Base-by-base conservation (phyloP, 2,113 vertebrate species). In the Anoplopoma fimbria region DNA sequence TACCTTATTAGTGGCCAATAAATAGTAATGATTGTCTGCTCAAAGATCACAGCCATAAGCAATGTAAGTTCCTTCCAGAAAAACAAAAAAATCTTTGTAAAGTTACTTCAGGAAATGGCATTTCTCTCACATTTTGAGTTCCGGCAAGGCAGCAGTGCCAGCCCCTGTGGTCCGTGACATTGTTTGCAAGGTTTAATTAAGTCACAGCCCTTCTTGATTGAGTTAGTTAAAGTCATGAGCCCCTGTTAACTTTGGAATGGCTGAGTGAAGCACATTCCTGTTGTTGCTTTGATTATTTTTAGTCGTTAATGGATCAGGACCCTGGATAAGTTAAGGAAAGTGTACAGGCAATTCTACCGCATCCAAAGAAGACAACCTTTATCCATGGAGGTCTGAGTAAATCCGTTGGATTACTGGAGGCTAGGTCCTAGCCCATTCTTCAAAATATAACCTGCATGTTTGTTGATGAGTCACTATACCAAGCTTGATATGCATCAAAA, bases 181-280 rank as follows among this genome's bases (percentile, higher is more conserved):
- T 92, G 87, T 91, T 93, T 86, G 75, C 38, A 9, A 77, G 83
- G 90, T 92, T 92, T 93, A 93, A 94, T 94, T 93, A 93, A 93
- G 82, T 92, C 84, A 61, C 74, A 88, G 82, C 80, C 65, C 83
- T 85, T 89, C 68, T 84, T 92, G 88, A 92, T 91, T 77, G 89
- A 91, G 82, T 91, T 87, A 86, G 89, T 91, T 93, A 90, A 90
- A 93, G 86, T 90, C 87, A 87, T 75, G 86, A 89, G 84, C 88
- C 87, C 87, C 89, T 88, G 87, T 89, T 93, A 90, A 93, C 86
- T 88, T 88, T 88, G 78, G 42, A 91, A 91, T 87, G 89, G 85
- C 91, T 88, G 81, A 90, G 75, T 87, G 81, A 89, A 88, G 87
- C 86, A 89, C 72, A 82, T 85, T 93, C 12, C 47, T 87, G 81